Evolutionary conservation across 1,140 invertebrate species (phyloP), one percentile per base, ranked within the genome.

Genomic region (Calliphora vicina): DNA sequence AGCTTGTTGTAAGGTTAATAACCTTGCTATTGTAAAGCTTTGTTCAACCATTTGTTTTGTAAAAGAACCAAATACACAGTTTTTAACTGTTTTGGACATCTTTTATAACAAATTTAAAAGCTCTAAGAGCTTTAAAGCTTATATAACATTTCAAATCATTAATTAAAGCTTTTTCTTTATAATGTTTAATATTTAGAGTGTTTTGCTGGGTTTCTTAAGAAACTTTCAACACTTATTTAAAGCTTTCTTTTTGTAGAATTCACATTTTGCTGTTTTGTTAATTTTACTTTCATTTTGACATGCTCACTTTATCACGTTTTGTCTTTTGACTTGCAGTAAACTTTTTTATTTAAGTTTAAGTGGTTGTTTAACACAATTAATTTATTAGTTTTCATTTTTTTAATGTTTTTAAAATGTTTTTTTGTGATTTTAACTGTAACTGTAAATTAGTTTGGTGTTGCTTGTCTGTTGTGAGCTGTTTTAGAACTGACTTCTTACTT

Each of bases 401-500:
- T 17, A 50, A 13, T n/a, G 4, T 50, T 50, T 50, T 50, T 50
- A 15, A 50, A 50, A 12, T 50, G 12, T 50, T 50, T 12, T 6
- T 6, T 43, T 43, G 12, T 6, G 12, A 43, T 5, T 43, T 71
- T 71, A 10, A 73, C 25, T n/a, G n/a, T n/a, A 73, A 61, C 4
- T 27, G 71, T 73, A n/a, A n/a, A 26, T 23, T 74, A 74, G n/a
- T 35, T 74, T n/a, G n/a, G 45, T 74, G 61, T 78, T 78, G 74
- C 74, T 78, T 35, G 35, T 35, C 45, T 50, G 45, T 35, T 78
- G 23, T 43, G 74, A 23, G 74, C 35, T 45, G n/a, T 35, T 23
- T 78, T 78, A 78, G 74, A 78, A 78, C 74, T 78, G 74, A 78
- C 74, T 78, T 43, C 74, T 43, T 78, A 45, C 74, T 45, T 45